Base-by-base conservation (phyloP, 1,140 invertebrate species). In the Armadillidium nasatum region DNA sequence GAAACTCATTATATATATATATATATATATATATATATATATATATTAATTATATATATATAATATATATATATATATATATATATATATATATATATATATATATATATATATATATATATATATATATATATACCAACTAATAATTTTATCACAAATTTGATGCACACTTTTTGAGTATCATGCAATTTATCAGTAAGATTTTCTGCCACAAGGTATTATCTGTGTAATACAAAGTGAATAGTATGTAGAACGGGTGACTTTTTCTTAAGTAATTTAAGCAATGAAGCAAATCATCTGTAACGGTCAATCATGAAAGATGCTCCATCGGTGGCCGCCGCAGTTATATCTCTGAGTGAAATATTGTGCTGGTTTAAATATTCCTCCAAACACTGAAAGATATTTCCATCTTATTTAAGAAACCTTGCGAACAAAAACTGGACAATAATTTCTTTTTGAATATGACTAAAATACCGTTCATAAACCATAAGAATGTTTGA, bases 301-400 rank as follows among this genome's bases (percentile, higher is more conserved):
- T 83, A 80, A 33, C 82, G 71, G 44, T 79, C 82, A 73, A 78
- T 71, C 81, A 83, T 83, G 67, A 81, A 77, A 73, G 76, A 80
- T 80, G 80, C 81, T 73, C 80, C 82, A 82, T 84, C 82, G 72
- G 82, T 83, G 78, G 82, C 82, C 74, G 78, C 78, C 72, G 80
- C 82, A 60, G 82, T 72, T 70, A 83, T 84, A n/a, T n/a, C n/a
- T n/a, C 71, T 81, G 33, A 83, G 73, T 19, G 81, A 80, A 76
- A 83, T 80, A 69, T 75, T 75, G 75, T 83, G 82, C 76, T 80
- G 78, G 22, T 82, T 45, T 69, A 80, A 84, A 83, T 83, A 82
- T 43, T 82, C 72, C 75, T 83, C 72, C 46, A 83, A 73, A 46
- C 72, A 76, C 44, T 21, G 46, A 69, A 79, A 79, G 76, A 76